These are phyloP conservation scores for Drosophila setifemur DNA, from an alignment of 1,140 invertebrate species.

Conservation along the genomic window DNA sequence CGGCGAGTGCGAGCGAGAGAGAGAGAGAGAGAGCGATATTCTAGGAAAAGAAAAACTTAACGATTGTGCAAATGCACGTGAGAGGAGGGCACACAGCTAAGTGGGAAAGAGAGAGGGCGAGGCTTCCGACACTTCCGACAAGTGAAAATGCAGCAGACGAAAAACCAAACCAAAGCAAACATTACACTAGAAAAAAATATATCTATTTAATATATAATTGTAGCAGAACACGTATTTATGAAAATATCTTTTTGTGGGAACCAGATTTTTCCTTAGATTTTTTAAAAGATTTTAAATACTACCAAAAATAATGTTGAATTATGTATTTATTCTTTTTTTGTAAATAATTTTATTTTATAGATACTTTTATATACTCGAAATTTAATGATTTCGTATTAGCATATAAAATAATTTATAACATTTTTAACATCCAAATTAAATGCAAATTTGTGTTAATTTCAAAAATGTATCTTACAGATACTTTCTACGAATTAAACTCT, in stretches of 20 bases:
- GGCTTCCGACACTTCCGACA: conserved; percentile 65
- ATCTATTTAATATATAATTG: not conserved
- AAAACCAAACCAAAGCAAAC: conserved; percentile 18
- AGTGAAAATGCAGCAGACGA: conserved; percentile 63
- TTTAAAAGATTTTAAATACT: too few species aligned
- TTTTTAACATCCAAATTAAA: too few species aligned
- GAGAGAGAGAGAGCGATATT: conserved; percentile 32
- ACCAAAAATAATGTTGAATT: too few species aligned
- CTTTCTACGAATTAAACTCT: not conserved
- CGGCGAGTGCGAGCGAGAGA: conserved; percentile 6
- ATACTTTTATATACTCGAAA: not conserved
- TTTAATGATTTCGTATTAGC: too few species aligned
- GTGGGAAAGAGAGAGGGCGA: not conserved
- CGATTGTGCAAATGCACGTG: conserved; percentile 72
- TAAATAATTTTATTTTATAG: too few species aligned
- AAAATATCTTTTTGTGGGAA: too few species aligned
- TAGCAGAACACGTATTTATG: too few species aligned
- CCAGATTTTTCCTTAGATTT: too few species aligned
- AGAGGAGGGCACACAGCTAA: conserved; percentile 2
- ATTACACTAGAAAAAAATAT: not conserved
- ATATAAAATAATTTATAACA: too few species aligned
- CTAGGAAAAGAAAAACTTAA: conserved; percentile 50
- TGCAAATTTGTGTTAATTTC: too few species aligned
- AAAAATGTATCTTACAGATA: not conserved
- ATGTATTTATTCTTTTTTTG: too few species aligned